Evolutionary conservation across 2,113 vertebrate genomes (phyloP).

Genomic region (Dasyprocta punctata): DNA sequence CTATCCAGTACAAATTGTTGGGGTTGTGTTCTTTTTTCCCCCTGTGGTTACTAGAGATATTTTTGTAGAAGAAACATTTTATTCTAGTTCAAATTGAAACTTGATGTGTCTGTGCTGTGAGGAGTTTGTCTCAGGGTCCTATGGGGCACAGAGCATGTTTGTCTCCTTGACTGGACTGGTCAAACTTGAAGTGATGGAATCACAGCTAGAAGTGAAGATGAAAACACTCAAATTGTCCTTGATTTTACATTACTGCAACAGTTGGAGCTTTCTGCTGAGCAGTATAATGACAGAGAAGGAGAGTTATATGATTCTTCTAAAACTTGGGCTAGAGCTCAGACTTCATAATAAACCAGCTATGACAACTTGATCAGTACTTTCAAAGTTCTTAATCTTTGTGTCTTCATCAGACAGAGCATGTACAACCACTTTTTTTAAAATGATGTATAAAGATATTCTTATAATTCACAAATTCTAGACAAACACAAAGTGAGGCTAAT

Average conservation of each 20-base stretch:
- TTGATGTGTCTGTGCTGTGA: background rate
- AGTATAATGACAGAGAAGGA: background rate
- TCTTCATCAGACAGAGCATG: background rate
- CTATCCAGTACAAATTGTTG: background rate
- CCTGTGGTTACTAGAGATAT: background rate
- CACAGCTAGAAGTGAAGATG: background rate
- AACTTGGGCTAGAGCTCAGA: background rate
- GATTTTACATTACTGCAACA: background rate
- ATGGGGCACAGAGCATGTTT: background rate
- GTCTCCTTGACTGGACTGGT: background rate
- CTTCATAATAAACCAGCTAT: background rate
- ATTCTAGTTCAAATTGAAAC: constrained; percentile 25
- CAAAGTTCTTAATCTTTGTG: background rate
- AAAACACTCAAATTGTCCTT: background rate
- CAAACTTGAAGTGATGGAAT: constrained; percentile 24
- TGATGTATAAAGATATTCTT: background rate
- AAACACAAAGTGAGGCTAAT: background rate
- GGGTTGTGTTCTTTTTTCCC: background rate
- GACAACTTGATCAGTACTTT: background rate
- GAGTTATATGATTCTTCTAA: background rate
- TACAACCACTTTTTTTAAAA: constrained; percentile 13
- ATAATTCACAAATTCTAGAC: background rate
- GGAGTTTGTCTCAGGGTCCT: background rate
- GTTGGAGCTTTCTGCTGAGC: background rate
- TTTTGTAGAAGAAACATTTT: background rate